Base-by-base conservation (phyloP, 2,113 vertebrate species). In the Oceanodroma tethys region DNA sequence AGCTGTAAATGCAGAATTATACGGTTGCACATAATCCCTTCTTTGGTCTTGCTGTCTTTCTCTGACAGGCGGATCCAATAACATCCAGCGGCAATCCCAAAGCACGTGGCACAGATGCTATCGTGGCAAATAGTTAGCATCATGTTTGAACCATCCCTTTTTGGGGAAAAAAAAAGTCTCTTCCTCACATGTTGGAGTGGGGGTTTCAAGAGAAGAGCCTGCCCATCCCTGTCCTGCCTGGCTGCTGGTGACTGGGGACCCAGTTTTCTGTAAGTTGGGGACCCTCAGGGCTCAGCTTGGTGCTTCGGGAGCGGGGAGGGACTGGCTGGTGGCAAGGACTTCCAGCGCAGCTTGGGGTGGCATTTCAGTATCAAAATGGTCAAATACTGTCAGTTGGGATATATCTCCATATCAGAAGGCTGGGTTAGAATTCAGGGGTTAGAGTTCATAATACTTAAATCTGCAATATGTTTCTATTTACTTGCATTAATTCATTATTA, bases 281-380 rank as follows among this genome's bases (percentile, higher is more conserved):
- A 58, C 36, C 36, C 38, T 45, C 1, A 2, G 43, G 71, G 60
- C 83, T 86, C 60, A 32, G 48, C 21, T 45, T 3, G 2, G n/a
- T 1, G 42, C 40, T 56, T 55, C 0, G 6, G 71, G 42, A 40
- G 36, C 0, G 2, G 52, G n/a, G 42, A 48, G 50, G 20, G 47
- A 25, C 38, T 34, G 47, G 34, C 27, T 53, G 18, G 47, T 32
- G 55, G 18, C 65, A 50, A 30, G 36, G 32, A 13, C 10, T 15
- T 52, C 63, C 67, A 65, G 48, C 1, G 2, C 50, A 23, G 45
- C 38, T 52, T 20, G 11, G 13, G 45, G 45, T 43, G 45, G 23
- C 29, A 21, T 29, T 52, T 25, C 40, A 7, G 23, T 38, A 6
- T 2, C 45, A 40, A 40, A 53, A 38, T 19, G 40, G 38, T 32